phyloP scores from a whole-genome alignment of 1,140 invertebrate species.

The fruit fly (Drosophila melanogaster) region Release_6_plus_ISO1_MT NC_004354.4:10312501-10313000 shows the following conservation, averaged over 20 bases:
- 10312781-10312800: too few species aligned
- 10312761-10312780: background rate
- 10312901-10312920: conserved; percentile 9
- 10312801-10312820: background rate
- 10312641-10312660: background rate
- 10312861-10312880: background rate
- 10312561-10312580: conserved; percentile 51
- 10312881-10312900: background rate
- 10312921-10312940: conserved; percentile 10
- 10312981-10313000: conserved; percentile 14
- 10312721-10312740: conserved; percentile 1
- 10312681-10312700: conserved; percentile 29
- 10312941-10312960: conserved; percentile 4
- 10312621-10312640: conserved; percentile 38
- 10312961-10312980: conserved; percentile 26
- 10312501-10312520: background rate
- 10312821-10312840: background rate
- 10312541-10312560: conserved; percentile 37
- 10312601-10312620: conserved; percentile 53
- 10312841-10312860: background rate
- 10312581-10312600: conserved; percentile 39
- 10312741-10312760: background rate
- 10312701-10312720: background rate
- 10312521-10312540: background rate
- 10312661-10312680: conserved; percentile 5